Percentiles rank a stretch among this genome's conserved stretches.
Evolutionary conservation across 2,797 vertebrate genomes (phyloP).

Genomic region (Carapus acus): DNA sequence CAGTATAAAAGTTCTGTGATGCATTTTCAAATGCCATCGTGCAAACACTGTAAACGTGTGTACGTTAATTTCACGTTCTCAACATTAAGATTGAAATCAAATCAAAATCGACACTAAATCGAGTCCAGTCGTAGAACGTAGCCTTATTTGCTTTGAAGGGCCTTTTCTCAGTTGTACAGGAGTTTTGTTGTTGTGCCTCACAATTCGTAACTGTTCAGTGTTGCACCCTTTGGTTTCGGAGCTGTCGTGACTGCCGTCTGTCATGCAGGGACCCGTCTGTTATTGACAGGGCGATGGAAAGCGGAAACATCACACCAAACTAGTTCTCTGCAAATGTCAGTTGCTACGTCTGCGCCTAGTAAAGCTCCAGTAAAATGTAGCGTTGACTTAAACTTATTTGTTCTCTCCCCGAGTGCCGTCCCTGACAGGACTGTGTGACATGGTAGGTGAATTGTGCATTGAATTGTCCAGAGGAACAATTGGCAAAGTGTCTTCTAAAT

Average conservation of each 20-base stretch:
- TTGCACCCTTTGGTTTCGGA: too few species aligned
- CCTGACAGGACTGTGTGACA: conserved; percentile 36
- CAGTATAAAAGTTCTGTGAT: too few species aligned
- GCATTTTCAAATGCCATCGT: too few species aligned
- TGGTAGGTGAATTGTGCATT: conserved; percentile 50
- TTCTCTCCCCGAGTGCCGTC: conserved; percentile 13
- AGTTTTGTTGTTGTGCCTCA: too few species aligned
- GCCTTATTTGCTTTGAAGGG: too few species aligned
- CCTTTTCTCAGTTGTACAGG: too few species aligned
- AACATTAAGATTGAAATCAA: too few species aligned
- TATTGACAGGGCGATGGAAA: conserved; percentile 42
- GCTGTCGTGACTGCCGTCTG: too few species aligned
- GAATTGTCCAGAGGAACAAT: conserved; percentile 1
- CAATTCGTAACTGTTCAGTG: background rate
- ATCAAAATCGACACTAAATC: too few species aligned
- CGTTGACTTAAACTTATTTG: conserved; percentile 26
- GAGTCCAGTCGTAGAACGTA: too few species aligned
- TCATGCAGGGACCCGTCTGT: conserved; percentile 19
- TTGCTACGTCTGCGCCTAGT: conserved; percentile 15
- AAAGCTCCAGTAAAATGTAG: conserved; percentile 19
- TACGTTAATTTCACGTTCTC: too few species aligned
- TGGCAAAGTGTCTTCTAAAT: background rate
- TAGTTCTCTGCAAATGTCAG: conserved; percentile 18
- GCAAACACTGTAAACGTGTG: too few species aligned
- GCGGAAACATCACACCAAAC: conserved; percentile 57